phyloP scores from a whole-genome alignment of 1,140 invertebrate genomes.

The Tetraneura akinire region DNA sequence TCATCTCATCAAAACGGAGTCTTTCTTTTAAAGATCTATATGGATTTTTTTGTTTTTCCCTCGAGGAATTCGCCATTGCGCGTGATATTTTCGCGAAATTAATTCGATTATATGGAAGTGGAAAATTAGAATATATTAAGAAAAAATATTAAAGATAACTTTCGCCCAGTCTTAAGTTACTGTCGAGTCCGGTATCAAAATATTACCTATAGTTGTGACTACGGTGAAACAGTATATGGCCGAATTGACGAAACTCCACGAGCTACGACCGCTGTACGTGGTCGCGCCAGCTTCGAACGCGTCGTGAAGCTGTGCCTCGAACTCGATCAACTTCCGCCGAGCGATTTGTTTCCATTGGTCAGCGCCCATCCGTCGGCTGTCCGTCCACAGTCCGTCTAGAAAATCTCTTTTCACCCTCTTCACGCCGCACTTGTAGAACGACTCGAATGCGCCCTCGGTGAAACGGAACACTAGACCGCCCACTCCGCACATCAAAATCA shows the following conservation, averaged over 20 bases:
- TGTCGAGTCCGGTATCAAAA: too few relatives aligned
- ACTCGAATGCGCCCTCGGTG: conserved; percentile 78
- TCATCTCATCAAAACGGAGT: too few relatives aligned
- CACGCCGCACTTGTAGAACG: conserved; percentile 84
- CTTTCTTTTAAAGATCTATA: too few relatives aligned
- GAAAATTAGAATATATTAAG: too few relatives aligned
- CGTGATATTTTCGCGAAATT: too few relatives aligned
- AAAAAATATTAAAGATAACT: too few relatives aligned
- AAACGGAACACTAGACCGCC: conserved; percentile 77
- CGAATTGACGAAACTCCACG: conserved; percentile 91
- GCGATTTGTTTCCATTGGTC: conserved; percentile 87
- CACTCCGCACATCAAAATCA: conserved; percentile 74
- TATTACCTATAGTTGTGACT: conserved; percentile 89
- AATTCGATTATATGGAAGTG: too few relatives aligned
- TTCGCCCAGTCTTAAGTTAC: too few relatives aligned
- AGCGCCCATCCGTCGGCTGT: conserved; percentile 77
- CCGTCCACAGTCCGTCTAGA: conserved; percentile 76
- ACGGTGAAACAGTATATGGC: conserved; percentile 89
- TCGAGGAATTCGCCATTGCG: too few relatives aligned
- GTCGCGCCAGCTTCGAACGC: conserved; percentile 79
- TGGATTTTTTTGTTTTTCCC: too few relatives aligned
- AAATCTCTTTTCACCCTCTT: conserved; percentile 84
- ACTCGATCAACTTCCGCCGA: conserved; percentile 75
- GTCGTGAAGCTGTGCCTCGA: conserved; percentile 82
- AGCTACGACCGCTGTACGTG: conserved; percentile 77